Evolutionary conservation across 2,113 vertebrate species (phyloP).

Genomic region (Otolemur garnettii): DNA sequence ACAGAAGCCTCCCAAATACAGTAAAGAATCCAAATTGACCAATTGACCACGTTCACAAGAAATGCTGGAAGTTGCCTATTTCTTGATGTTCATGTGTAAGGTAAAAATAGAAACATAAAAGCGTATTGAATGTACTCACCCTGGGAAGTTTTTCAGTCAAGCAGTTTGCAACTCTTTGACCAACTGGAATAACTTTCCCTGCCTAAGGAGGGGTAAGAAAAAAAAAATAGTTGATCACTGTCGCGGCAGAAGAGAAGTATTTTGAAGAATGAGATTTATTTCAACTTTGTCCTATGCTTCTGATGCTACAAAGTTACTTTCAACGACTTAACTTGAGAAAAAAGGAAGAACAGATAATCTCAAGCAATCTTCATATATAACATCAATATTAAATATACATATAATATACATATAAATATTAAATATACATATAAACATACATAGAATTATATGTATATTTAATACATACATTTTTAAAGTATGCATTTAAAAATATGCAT

Average conservation of each 20-base stretch:
- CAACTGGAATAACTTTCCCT: constrained; percentile 87
- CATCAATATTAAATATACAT: neutral
- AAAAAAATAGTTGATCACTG: neutral
- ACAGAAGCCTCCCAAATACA: constrained; percentile 3
- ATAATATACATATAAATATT: too few relatives aligned
- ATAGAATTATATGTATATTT: too few relatives aligned
- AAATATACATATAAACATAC: too few relatives aligned
- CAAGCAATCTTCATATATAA: neutral
- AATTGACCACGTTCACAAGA: neutral
- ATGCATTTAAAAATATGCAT: too few relatives aligned
- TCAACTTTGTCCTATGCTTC: neutral
- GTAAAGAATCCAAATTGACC: constrained; percentile 1
- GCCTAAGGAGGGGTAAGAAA: constrained; percentile 85
- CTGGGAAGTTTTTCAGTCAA: constrained; percentile 87
- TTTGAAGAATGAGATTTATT: constrained; percentile 42
- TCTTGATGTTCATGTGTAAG: neutral
- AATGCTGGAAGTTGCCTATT: neutral
- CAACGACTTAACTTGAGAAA: neutral
- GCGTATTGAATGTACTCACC: constrained; percentile 83
- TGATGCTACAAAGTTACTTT: constrained; percentile 9
- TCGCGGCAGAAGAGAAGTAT: neutral
- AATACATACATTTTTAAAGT: too few relatives aligned
- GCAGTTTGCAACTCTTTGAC: constrained; percentile 83
- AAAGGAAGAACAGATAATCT: neutral
- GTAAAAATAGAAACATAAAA: neutral